A percentile compares a stretch with the other conserved stretches of the same genome.
phyloP scores from a whole-genome alignment of 2,113 vertebrate species.

The Nothocercus julius region DNA sequence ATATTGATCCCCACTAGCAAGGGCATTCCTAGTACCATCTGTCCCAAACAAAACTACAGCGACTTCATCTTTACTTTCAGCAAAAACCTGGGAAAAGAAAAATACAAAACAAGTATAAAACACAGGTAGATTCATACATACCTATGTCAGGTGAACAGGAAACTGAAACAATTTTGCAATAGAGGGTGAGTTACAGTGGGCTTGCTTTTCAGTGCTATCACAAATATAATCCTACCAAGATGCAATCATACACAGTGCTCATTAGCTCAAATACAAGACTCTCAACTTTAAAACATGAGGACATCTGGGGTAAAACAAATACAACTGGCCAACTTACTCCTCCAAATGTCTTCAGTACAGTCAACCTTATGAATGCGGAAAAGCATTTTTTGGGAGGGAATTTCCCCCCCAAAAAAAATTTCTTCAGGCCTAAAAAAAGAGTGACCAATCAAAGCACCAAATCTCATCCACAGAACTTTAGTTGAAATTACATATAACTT shows the following conservation, averaged over 20 bases:
- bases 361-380: background rate
- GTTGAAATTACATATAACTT: background rate
- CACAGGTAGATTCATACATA: background rate
- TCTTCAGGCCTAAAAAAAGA: background rate
- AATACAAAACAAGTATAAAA: background rate
- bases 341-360: background rate
- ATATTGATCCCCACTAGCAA: conserved; percentile 85
- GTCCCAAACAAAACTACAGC: conserved; percentile 93
- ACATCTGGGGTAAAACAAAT: background rate
- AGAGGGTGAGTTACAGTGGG: background rate
- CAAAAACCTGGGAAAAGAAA: conserved; percentile 85
- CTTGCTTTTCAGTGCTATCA: background rate
- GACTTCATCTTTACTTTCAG: conserved; percentile 91
- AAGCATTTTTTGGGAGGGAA: background rate
- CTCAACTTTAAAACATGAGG: background rate
- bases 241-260: background rate
- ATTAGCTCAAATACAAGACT: background rate
- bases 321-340: background rate
- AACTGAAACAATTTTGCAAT: background rate
- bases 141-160: background rate
- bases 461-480: background rate
- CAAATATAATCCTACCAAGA: background rate
- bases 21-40: conserved; percentile 82
- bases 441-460: background rate
- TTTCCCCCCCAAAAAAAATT: background rate